Base-by-base conservation (phyloP, 2,888 invertebrate genomes). In the Boloria euphrosyne region DNA sequence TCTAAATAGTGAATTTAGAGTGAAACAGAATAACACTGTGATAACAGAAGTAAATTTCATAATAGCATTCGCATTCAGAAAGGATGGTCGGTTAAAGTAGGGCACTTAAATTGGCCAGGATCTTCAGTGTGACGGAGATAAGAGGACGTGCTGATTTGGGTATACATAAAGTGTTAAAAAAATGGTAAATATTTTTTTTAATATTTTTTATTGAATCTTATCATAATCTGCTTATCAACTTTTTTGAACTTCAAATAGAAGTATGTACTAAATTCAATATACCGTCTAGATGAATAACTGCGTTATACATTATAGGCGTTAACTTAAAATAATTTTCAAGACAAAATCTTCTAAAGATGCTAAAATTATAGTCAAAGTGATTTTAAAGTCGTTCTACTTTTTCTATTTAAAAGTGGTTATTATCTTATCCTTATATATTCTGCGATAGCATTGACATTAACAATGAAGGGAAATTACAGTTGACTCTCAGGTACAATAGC, bases 81-180 rank as follows among this genome's bases (percentile, higher is more conserved):
- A 84, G 87, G 82, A 79, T 76, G 76, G 59, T 38, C 49, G 59
- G 59, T 71, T 69, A 67, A 80, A 81, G 74, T 84, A 78, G 84
- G 81, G 70, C 85, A 78, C 73, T 76, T 73, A 81, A 85, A 84
- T 83, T 86, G 84, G 79, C 82, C 31, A 82, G 86, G 87, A 84
- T 75, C 62, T 53, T 62, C 17, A 54, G 64, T 50, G 70, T 65
- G 47, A 47, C 44, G 27, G 67, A 55, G 51, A 66, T 14, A 68
- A 62, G 22, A 60, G 70, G 74, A 68, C 69, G 76, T 71, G 75
- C 53, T 59, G 50, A 47, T 38, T 38, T 38, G 31, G 31, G 7
- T 38, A 67, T 22, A 22, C 22, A 22, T 62, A 54, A 17, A 43
- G 52, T 44, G 16, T 13, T 51, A 75, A 50, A 13, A 57, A 64